phyloP scores from a whole-genome alignment of 2,888 invertebrate genomes.

The Lomographa bimaculata region DNA sequence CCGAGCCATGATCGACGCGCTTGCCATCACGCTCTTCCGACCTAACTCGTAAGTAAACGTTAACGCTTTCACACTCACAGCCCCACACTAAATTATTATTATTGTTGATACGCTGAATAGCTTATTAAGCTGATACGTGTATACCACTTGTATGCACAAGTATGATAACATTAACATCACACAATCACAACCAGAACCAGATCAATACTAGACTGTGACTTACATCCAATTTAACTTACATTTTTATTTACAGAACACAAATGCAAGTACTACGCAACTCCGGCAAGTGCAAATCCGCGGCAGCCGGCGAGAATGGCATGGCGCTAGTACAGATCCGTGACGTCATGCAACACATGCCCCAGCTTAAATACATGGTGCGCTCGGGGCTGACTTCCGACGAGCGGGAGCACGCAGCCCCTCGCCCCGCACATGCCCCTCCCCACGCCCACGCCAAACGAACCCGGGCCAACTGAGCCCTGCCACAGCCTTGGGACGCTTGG shows the following conservation, averaged over 20 bases:
- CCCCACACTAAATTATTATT: too few relatives aligned
- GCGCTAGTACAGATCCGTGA: constrained; percentile 92
- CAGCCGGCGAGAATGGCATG: constrained; percentile 87
- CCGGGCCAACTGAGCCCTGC: constrained; percentile 59
- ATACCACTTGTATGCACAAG: too few relatives aligned
- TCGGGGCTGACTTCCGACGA: constrained; percentile 64
- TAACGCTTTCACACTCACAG: background rate
- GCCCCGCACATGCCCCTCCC: constrained; percentile 37
- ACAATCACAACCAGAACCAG: too few relatives aligned
- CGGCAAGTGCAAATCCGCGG: constrained; percentile 87
- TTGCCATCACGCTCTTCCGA: constrained; percentile 90
- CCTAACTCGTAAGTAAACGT: constrained; percentile 89
- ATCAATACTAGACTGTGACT: too few relatives aligned
- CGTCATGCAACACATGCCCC: constrained; percentile 93
- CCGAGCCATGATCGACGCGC: constrained; percentile 91
- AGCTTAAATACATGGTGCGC: constrained; percentile 93
- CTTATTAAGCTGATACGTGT: too few relatives aligned
- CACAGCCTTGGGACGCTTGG: background rate
- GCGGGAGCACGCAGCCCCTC: constrained; percentile 40
- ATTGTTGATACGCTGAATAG: too few relatives aligned
- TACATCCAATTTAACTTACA: too few relatives aligned
- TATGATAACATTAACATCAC: too few relatives aligned
- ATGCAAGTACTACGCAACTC: constrained; percentile 90
- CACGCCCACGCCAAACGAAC: constrained; percentile 52
- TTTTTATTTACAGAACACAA: constrained; percentile 87